Conservation (phyloP, 1,140 invertebrate species). For the Bombus haemorrhoidalis region DNA sequence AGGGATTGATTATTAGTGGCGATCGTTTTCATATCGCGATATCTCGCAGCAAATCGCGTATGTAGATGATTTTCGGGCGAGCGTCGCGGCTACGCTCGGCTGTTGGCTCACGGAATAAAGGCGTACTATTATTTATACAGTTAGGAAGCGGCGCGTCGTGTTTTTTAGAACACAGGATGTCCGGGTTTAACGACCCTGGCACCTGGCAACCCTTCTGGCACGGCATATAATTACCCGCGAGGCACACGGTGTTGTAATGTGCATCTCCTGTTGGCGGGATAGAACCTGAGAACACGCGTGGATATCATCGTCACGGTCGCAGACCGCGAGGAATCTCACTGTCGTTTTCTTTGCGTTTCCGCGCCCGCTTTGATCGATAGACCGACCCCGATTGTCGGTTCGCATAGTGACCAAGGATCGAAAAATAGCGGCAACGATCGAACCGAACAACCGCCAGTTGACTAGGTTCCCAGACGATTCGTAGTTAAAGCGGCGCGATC, state of each 20-base stretch:
- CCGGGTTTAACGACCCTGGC: constrained; percentile 70
- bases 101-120: constrained; percentile 5
- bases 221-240: constrained; percentile 66
- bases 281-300: constrained; percentile 59
- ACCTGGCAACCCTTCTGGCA: constrained; percentile 67
- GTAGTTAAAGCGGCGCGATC: neutral
- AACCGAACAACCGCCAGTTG: no score
- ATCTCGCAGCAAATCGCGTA: neutral
- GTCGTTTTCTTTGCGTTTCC: constrained; percentile 63
- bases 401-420: constrained; percentile 34
- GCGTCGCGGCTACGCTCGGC: neutral
- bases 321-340: constrained; percentile 61
- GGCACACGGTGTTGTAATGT: constrained; percentile 53
- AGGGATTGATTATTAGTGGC: no score
- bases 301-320: constrained; percentile 63
- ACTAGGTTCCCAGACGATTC: neutral
- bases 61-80: neutral
- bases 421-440: constrained; percentile 9
- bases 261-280: constrained; percentile 45
- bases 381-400: constrained; percentile 30
- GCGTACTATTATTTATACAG: constrained; percentile 58
- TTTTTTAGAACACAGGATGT: constrained; percentile 66
- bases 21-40: no score
- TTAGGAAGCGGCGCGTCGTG: constrained; percentile 57
- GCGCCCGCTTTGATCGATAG: constrained; percentile 44